Evolutionary conservation across 2,797 vertebrate genomes (phyloP), one percentile per base, ranked within the genome.

Genomic region (Lepilemur septentrionalis): DNA sequence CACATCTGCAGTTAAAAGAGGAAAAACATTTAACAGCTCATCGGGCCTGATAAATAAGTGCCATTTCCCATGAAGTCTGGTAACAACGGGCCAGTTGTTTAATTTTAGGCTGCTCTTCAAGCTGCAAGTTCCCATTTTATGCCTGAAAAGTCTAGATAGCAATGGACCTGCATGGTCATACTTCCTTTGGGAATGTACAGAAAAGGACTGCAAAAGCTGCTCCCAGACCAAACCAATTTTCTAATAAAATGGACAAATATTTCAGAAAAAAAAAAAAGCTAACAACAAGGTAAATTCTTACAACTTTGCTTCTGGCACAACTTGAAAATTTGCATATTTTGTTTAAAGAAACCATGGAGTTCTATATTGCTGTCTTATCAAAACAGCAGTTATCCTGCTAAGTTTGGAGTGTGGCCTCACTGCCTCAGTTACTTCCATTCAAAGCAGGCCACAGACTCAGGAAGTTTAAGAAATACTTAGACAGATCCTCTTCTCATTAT

Each of bases 1-100:
- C 93, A 96, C 94, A 96, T 94, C 96, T 96, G 92, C n/a, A 89
- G 81, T 94, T 93, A 89, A 91, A 94, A 97, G 83, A 97, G 92
- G 96, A 78, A 97, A 97, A 94, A 90, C 94, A 87, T 94, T 93
- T 92, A 93, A 96, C 96, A 95, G 82, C 81, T 95, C 93, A 4
- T 92, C 48, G 28, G 89, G 72, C 75, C 96, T 98, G 97, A 97
- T 95, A 95, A 96, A 96, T 91, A 91, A 94, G 97, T 78, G 59
- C 69, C 0, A 2, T 89, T 96, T 96, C 91, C 95, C 97, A 91
- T 10, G 86, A 93, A 75, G 79, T 13, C 76, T 93, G 92, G 23
- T 55, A 94, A 97, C 94, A 97, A 92, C 4, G 3, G 41, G 50
- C 83, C 57, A 89, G 81, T 88, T 97, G 95, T 97, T 93, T 82